Evolutionary conservation across 1,140 invertebrate species (phyloP).

Genomic region (Nymphalis io): DNA sequence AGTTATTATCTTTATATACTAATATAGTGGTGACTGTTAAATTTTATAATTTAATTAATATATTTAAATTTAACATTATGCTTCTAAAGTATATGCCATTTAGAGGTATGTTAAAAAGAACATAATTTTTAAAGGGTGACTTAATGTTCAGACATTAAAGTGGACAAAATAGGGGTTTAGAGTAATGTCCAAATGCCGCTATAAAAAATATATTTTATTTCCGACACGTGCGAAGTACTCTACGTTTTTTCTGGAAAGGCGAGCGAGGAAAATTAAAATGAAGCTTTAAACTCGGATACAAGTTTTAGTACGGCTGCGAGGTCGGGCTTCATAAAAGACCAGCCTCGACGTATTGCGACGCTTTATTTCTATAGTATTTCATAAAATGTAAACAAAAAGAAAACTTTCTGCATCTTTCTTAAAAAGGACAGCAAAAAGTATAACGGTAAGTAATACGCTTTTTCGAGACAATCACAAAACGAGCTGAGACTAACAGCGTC

Average conservation of each 20-base stretch:
- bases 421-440: constrained; percentile 37
- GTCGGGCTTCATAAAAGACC: constrained; percentile 50
- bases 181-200: constrained; percentile 37
- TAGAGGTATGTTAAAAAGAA: constrained; percentile 30
- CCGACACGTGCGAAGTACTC: constrained; percentile 46
- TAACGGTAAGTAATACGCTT: constrained; percentile 32
- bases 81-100: background rate
- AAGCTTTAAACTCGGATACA: constrained; percentile 69
- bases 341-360: constrained; percentile 58
- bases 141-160: constrained; percentile 34
- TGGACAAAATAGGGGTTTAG: constrained; percentile 35
- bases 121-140: constrained; percentile 34
- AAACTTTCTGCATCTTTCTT: constrained; percentile 44
- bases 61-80: too few relatives aligned
- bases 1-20: too few relatives aligned
- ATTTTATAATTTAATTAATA: too few relatives aligned
- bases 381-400: constrained; percentile 40
- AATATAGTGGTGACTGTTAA: too few relatives aligned
- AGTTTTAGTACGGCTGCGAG: constrained; percentile 54
- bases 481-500: constrained; percentile 31
- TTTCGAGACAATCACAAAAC: constrained; percentile 31
- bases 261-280: constrained; percentile 73
- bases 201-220: constrained; percentile 50
- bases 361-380: constrained; percentile 48
- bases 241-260: constrained; percentile 33